A percentile compares a stretch with the other conserved stretches of the same genome.
These are phyloP conservation scores for Hylyphantes graminicola DNA, from an alignment of 1,140 invertebrate genomes.

Conservation along the genomic window DNA sequence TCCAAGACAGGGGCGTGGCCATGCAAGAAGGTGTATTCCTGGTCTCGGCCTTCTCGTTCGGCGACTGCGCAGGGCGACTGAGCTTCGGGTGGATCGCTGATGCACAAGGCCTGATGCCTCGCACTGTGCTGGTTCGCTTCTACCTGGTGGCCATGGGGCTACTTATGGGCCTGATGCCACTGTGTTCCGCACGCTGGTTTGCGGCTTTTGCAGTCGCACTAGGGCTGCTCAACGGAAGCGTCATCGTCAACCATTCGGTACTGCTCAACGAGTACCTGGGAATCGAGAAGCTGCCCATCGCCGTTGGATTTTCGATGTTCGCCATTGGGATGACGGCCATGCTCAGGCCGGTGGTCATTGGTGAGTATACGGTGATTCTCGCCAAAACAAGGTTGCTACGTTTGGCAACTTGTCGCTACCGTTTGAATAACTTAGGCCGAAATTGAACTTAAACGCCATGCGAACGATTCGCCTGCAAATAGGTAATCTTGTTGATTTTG, in stretches of 20 bases:
- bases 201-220: slow-evolving; percentile 14
- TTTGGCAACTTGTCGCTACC: no score
- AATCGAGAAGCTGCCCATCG: slow-evolving; percentile 44
- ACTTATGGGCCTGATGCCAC: slow-evolving; percentile 21
- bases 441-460: no score
- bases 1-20: slow-evolving; percentile 40
- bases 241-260: slow-evolving; percentile 62
- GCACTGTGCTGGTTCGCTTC: slow-evolving; percentile 34
- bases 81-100: slow-evolving; percentile 59
- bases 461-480: no score
- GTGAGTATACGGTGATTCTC: slow-evolving; percentile 31
- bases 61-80: slow-evolving; percentile 44
- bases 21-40: slow-evolving; percentile 9
- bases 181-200: background rate
- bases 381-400: no score
- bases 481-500: no score
- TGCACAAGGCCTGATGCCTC: slow-evolving; percentile 14
- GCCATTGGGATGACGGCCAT: slow-evolving; percentile 53
- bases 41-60: slow-evolving; percentile 42
- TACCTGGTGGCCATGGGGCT: slow-evolving; percentile 53
- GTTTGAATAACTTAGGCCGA: no score
- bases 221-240: slow-evolving; percentile 38
- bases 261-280: slow-evolving; percentile 61
- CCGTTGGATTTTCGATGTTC: slow-evolving; percentile 58
- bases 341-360: slow-evolving; percentile 61